Conservation (phyloP, 2,888 invertebrate species). For the Ormyrus rosae region DNA sequence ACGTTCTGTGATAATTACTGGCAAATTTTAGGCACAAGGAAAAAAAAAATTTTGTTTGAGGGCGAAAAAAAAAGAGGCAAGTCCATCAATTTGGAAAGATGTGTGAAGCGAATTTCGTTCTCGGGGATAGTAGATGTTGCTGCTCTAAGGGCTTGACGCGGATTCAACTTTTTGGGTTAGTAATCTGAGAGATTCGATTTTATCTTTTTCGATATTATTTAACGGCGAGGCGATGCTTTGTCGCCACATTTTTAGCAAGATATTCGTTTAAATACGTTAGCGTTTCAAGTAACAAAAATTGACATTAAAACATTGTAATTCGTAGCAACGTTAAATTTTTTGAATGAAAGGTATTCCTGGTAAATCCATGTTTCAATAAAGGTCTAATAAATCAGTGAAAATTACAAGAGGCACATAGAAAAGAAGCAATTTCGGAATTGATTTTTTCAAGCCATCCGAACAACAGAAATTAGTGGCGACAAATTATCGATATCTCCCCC, state of each 20-base stretch:
- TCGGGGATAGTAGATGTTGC: slow-evolving; percentile 60
- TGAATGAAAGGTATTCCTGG: too few species aligned
- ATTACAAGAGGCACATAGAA: background rate
- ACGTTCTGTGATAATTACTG: slow-evolving; percentile 5
- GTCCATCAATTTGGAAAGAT: slow-evolving; percentile 71
- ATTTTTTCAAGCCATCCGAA: slow-evolving; percentile 20
- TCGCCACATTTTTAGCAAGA: slow-evolving; percentile 4
- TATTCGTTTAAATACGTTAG: background rate
- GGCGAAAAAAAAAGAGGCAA: too few species aligned
- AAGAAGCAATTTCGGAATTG: background rate
- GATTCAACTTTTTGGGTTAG: slow-evolving; percentile 65
- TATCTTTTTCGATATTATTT: slow-evolving; percentile 1
- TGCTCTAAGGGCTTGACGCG: slow-evolving; percentile 63
- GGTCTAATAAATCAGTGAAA: too few species aligned
- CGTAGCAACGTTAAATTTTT: too few species aligned
- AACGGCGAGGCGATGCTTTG: slow-evolving; percentile 34
- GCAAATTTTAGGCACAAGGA: slow-evolving; percentile 18
- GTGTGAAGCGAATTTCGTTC: slow-evolving; percentile 62
- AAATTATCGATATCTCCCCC: slow-evolving; percentile 56
- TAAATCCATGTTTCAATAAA: too few species aligned
- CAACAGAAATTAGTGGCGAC: slow-evolving; percentile 57
- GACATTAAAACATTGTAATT: too few species aligned
- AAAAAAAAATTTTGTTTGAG: background rate
- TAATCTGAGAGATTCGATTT: slow-evolving; percentile 50
- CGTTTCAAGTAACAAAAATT: too few species aligned